phyloP scores from a whole-genome alignment of 1,140 invertebrate genomes.

The Apis laboriosa region DNA sequence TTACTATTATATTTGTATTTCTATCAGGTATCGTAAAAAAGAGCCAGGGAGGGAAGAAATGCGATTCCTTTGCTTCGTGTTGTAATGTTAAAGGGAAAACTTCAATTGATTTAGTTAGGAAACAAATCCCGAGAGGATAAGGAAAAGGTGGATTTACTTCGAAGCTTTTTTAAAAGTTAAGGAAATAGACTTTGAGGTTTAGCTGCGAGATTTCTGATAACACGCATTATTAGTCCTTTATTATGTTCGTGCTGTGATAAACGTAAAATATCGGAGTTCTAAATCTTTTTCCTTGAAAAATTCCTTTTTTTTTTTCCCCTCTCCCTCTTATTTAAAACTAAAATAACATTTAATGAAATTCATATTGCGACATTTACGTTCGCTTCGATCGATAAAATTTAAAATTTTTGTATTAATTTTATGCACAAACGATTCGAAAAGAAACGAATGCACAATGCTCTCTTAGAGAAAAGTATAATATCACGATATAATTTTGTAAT shows the following conservation, averaged over 20 bases:
- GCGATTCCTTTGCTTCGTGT: not conserved
- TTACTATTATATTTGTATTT: not conserved
- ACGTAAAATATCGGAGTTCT: not conserved
- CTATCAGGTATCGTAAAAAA: not conserved
- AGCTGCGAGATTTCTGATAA: not conserved
- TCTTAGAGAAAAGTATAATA: not conserved
- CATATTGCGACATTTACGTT: not conserved
- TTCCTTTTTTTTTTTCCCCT: too few relatives aligned
- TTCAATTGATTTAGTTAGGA: conserved; percentile 17
- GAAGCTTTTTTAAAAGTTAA: not conserved
- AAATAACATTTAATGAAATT: too few relatives aligned
- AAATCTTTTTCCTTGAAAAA: not conserved
- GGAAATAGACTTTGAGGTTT: not conserved
- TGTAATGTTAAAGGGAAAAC: conserved; percentile 1
- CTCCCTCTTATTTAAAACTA: not conserved
- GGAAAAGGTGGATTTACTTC: not conserved
- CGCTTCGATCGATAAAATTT: not conserved
- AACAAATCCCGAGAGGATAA: not conserved
- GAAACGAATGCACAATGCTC: not conserved
- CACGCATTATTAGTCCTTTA: not conserved
- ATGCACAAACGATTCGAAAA: not conserved
- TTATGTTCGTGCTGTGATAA: not conserved
- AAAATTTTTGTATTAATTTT: not conserved
- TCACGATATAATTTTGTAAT: not conserved
- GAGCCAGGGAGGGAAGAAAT: not conserved